phyloP scores from a whole-genome alignment of 2,113 vertebrate species.

The Calidris pugnax region DNA sequence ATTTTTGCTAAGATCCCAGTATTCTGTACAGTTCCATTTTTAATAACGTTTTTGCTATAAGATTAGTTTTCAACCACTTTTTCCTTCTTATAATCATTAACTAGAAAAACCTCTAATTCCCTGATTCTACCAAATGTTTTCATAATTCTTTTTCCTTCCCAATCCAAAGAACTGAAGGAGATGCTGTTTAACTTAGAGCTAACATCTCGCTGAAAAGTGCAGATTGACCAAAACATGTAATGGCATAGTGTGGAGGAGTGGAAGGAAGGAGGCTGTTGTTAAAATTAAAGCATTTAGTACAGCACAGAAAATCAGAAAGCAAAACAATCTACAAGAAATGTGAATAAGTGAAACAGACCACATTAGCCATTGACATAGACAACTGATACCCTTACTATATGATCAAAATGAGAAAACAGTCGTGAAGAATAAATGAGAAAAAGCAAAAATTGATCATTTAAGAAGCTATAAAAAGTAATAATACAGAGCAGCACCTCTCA shows the following conservation, averaged over 20 bases:
- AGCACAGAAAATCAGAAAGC: not conserved
- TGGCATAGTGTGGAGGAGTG: not conserved
- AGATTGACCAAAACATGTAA: not conserved
- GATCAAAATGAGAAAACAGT: not conserved
- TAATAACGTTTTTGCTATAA: not conserved
- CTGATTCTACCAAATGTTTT: not conserved
- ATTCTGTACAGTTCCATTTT: not conserved
- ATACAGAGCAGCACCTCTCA: not conserved
- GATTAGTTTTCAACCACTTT: not conserved
- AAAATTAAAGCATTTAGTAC: not conserved
- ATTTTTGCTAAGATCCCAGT: not conserved
- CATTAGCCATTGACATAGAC: not conserved
- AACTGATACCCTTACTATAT: not conserved
- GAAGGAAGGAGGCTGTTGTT: not conserved
- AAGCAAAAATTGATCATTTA: not conserved
- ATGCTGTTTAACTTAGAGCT: not conserved
- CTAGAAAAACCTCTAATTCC: not conserved
- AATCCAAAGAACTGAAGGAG: not conserved
- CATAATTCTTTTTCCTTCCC: not conserved
- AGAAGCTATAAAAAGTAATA: not conserved
- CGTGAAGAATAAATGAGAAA: not conserved
- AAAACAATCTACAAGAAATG: not conserved
- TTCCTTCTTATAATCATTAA: not conserved
- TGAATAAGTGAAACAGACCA: not conserved
- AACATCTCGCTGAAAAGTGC: not conserved